Percentiles rank a stretch among this genome's conserved stretches.
Conservation (phyloP, 2,888 invertebrate species). For the Campoletis raptor region DNA sequence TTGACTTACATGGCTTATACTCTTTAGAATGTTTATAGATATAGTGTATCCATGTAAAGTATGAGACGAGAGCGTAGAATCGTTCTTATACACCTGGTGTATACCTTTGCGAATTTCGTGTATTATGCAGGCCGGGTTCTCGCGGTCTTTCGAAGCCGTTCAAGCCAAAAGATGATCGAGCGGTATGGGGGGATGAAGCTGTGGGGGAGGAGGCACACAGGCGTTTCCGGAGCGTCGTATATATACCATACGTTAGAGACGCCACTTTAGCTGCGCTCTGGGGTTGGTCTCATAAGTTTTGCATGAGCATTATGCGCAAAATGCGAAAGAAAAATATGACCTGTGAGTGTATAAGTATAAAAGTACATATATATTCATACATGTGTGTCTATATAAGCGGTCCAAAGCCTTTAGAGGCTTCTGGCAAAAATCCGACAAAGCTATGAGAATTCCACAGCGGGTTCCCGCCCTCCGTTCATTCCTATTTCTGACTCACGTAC, state of each 20-base stretch:
- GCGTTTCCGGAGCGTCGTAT: conserved; percentile 46
- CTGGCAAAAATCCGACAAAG: conserved; percentile 51
- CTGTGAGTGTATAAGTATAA: conserved; percentile 29
- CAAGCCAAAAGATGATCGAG: conserved; percentile 64
- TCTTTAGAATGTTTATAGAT: conserved; percentile 3
- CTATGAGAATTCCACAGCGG: conserved; percentile 40
- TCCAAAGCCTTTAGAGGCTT: conserved; percentile 21
- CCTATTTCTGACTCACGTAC: conserved; percentile 9
- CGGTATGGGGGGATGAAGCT: conserved; percentile 11
- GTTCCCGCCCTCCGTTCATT: conserved; percentile 12
- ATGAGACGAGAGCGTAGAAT: conserved; percentile 33
- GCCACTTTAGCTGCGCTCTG: conserved; percentile 39
- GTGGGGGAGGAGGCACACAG: conserved; percentile 18
- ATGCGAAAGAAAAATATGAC: conserved; percentile 62
- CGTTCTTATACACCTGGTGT: conserved; percentile 48
- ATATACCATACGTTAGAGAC: conserved; percentile 24
- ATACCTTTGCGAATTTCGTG: conserved; percentile 55
- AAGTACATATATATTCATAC: not conserved
- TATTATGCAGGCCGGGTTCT: conserved; percentile 59
- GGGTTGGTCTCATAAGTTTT: conserved; percentile 49
- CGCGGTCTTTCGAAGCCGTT: conserved; percentile 64
- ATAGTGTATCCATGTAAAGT: conserved; percentile 19
- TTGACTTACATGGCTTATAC: conserved; percentile 12
- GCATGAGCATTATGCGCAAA: conserved; percentile 66
- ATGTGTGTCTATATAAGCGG: conserved; percentile 6